Conservation (phyloP, 2,888 invertebrate species). For the Oasisia sp. region DNA sequence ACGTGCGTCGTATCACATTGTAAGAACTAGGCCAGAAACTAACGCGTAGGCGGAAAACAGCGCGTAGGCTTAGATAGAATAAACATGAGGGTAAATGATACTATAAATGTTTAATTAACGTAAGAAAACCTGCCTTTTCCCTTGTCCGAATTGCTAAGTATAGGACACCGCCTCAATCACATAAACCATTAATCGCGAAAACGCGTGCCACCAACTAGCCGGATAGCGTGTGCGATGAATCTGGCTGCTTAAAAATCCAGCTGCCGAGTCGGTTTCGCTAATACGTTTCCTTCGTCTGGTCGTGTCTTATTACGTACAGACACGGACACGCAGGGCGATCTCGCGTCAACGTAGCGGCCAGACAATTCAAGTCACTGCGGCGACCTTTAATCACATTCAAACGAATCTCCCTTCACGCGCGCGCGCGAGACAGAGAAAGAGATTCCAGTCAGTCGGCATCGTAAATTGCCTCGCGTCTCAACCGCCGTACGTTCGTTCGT, state of each 20-base stretch:
- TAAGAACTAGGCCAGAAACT: neutral
- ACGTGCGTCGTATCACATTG: neutral
- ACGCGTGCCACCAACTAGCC: neutral
- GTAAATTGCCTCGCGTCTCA: neutral
- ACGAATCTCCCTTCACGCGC: neutral
- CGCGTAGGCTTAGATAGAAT: neutral
- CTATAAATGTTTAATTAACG: neutral
- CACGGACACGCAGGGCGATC: neutral
- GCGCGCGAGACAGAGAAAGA: neutral
- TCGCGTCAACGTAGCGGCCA: neutral
- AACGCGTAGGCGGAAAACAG: neutral
- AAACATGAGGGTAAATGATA: neutral
- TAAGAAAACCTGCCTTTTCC: neutral
- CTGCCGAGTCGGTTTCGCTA: neutral
- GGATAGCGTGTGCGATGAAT: no score
- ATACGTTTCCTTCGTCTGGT: neutral
- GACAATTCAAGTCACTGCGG: neutral
- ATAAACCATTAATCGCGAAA: neutral
- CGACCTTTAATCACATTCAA: neutral
- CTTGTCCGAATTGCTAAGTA: neutral
- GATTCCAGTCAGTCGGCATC: neutral
- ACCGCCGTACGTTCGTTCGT: neutral
- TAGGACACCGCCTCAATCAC: neutral
- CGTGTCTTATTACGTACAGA: neutral
- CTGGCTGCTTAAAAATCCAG: neutral